Percentiles rank a stretch among this genome's conserved stretches.
Evolutionary conservation across 2,797 vertebrate genomes (phyloP).

Genomic region (Microctenopoma stevenorrisi): DNA sequence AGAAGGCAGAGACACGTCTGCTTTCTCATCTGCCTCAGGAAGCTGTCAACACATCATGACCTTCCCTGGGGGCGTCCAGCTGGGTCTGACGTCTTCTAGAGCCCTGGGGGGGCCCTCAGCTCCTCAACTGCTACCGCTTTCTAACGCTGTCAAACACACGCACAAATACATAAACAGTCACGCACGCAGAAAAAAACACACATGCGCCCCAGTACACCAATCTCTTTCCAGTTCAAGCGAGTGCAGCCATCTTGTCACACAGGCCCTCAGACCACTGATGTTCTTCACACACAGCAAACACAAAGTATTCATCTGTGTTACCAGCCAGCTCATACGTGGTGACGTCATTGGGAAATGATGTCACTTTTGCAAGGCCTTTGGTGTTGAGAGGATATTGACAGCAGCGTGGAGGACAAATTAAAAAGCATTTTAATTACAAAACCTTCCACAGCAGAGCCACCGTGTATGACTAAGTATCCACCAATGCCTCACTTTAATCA

Average conservation of each 20-base stretch:
- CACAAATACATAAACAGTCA: conserved; percentile 39
- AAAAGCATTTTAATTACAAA: conserved; percentile 17
- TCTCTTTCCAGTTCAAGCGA: conserved; percentile 12
- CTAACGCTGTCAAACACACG: conserved; percentile 37
- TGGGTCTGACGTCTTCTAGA: conserved; percentile 67
- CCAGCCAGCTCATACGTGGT: conserved; percentile 33
- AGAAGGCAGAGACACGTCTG: conserved; percentile 53
- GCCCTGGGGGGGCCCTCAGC: conserved; percentile 32
- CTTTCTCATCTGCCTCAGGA: conserved; percentile 55
- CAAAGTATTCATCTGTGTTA: conserved; percentile 32
- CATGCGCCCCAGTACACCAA: conserved; percentile 11
- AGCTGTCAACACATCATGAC: conserved; percentile 73
- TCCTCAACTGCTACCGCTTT: conserved; percentile 68
- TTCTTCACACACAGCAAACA: conserved; percentile 26
- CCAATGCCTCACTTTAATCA: conserved; percentile 8
- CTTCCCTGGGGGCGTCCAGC: conserved; percentile 73
- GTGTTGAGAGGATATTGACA: conserved; percentile 20
- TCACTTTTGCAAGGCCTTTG: conserved; percentile 33
- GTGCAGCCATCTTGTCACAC: conserved; percentile 8
- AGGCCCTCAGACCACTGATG: conserved; percentile 18
- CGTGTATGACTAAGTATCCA: conserved; percentile 8
- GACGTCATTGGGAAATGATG: conserved; percentile 47
- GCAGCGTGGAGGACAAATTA: conserved; percentile 26
- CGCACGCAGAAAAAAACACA: conserved; percentile 17
- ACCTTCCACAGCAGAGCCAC: not conserved